Percentiles rank a stretch among this genome's conserved stretches.
These are phyloP conservation scores for Delphinapterus leucas DNA, from an alignment of 2,113 vertebrate genomes.

Conservation along the genomic window DNA sequence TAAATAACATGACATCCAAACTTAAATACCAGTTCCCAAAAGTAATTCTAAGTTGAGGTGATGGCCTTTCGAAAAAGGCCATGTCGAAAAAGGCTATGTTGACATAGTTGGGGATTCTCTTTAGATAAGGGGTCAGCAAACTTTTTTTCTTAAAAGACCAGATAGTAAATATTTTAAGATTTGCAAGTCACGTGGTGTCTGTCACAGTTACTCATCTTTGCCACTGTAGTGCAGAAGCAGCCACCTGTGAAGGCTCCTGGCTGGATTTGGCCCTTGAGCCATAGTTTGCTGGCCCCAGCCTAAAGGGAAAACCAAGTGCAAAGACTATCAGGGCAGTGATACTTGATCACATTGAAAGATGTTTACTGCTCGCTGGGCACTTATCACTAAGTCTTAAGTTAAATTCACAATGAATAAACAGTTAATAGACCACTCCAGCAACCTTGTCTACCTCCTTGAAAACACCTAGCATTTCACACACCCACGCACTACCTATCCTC, in stretches of 20 bases:
- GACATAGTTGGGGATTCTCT: neutral
- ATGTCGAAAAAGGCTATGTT: neutral
- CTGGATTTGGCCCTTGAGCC: neutral
- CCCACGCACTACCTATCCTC: neutral
- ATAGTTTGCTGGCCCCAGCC: neutral
- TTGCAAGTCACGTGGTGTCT: neutral
- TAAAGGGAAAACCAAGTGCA: neutral
- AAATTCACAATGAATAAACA: neutral
- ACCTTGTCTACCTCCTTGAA: neutral
- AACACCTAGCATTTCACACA: neutral
- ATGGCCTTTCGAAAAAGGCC: neutral
- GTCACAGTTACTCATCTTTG: neutral
- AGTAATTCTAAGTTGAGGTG: neutral
- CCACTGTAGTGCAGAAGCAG: neutral
- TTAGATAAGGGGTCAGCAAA: neutral
- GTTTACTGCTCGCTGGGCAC: neutral
- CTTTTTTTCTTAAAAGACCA: neutral
- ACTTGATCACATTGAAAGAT: neutral
- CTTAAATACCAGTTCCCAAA: neutral
- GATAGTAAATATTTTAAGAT: neutral
- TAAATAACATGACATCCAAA: neutral
- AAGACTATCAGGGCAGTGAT: neutral
- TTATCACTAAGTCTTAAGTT: neutral
- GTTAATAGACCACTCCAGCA: neutral
- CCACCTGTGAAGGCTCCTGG: neutral